Evolutionary conservation across 2,888 invertebrate species (phyloP), one percentile per base, ranked within the genome.

Genomic region (Metopia argyrocephala): DNA sequence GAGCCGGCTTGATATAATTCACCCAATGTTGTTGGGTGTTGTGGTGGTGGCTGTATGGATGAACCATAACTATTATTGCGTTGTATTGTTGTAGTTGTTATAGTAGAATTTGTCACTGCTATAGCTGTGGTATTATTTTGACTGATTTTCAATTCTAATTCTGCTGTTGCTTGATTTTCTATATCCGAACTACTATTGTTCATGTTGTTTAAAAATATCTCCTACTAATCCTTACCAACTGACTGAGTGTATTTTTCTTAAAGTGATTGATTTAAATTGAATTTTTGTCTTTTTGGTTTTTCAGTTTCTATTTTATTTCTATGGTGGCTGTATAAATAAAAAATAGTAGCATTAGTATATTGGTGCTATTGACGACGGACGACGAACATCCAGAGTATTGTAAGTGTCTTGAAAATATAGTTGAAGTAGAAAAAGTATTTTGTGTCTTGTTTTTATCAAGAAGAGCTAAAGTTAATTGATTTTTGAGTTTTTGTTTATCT

Each of bases 1-100:
- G 78, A 69, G 56, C 79, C 69, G 76, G 74, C 62, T 73, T 79
- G 68, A 78, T 78, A 82, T 52, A 82, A 38, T 70, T 81, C 81
- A 70, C 66, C 74, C 65, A 78, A 61, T 52, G 76, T 74, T 25
- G 69, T 78, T 38, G 78, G 76, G 61, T 76, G 76, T 25, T 80
- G 75, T 28, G 28, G 62, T 27, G 68, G 74, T 73, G 38, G 57
- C 20, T 48, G 69, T 48, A 69, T 56, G 2, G 69, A 48, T 45
- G 71, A 64, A 64, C 45, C 70, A 66, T 70, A 74, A 62, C 48
- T 65, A 45, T 31, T 68, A 23, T 50, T 76, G 38, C 70, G 54
- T 59, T 66, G 61, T 62, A 31, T 61, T 6, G 27, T 56, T 25
- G 56, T 18, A 46, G 28, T 46, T 61, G 70, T 31, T 59, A 50